Conservation (phyloP, 2,888 invertebrate species). For the Plagiodera versicolora region DNA sequence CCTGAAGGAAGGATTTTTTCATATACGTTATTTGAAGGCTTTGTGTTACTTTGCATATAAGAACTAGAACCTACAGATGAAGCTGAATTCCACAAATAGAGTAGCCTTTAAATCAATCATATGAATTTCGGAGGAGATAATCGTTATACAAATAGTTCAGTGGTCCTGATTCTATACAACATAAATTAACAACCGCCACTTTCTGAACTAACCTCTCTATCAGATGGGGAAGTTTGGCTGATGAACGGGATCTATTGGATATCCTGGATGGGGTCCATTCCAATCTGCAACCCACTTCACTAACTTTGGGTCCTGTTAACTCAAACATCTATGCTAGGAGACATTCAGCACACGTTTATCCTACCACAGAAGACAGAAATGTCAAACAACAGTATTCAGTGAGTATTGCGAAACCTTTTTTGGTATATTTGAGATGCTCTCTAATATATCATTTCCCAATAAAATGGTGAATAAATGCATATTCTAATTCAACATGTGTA, state of each 20-base stretch:
- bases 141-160: too few species aligned
- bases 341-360: constrained; percentile 51
- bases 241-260: constrained; percentile 47
- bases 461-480: too few species aligned
- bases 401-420: constrained; percentile 12
- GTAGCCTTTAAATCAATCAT: not conserved
- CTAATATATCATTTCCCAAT: too few species aligned
- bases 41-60: too few species aligned
- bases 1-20: too few species aligned
- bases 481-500: too few species aligned
- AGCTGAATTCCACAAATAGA: not conserved
- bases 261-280: constrained; percentile 45
- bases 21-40: too few species aligned
- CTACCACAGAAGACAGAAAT: constrained; percentile 43
- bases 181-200: not conserved
- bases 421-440: not conserved
- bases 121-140: too few species aligned
- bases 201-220: constrained; percentile 16
- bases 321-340: constrained; percentile 51
- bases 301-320: constrained; percentile 50
- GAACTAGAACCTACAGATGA: too few species aligned
- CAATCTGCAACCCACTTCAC: constrained; percentile 45
- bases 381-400: constrained; percentile 21
- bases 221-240: constrained; percentile 51
- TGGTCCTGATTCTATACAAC: too few species aligned